Base-by-base conservation (phyloP, 2,797 vertebrate species). In the Chelidonichthys spinosus region DNA sequence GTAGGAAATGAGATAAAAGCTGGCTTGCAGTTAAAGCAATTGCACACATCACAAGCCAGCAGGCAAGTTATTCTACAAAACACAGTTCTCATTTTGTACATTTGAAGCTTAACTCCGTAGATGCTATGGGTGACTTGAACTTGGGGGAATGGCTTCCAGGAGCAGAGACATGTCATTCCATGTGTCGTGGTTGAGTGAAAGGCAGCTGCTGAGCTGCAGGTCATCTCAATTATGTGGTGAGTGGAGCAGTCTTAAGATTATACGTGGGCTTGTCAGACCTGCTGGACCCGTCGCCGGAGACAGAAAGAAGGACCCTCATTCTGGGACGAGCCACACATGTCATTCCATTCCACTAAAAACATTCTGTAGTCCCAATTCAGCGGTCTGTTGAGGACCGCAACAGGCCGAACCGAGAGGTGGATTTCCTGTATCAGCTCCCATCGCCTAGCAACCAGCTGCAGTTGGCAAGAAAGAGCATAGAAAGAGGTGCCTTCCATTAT, bases 1-100 rank as follows among this genome's bases (percentile, higher is more conserved):
- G 56, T 77, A 64, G 54, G 80, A 83, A 83, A 89, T 78, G 73
- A 86, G 82, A 91, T 88, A 79, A 83, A 87, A 81, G 70, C 82
- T 90, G 90, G 80, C 88, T 88, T 84, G 63, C 66, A 72, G 76
- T 89, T 88, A 85, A 92, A 92, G 86, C 88, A 92, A 90, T 86
- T 92, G 90, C 86, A 91, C 87, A 91, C 89, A 86, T 90, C 82
- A 89, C 61, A 82, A 69, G 81, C 33, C 15, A 81, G 64, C 52
- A 8, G 63, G 63, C 59, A 69, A 78, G 76, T 81, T 76, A 78
- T 84, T 89, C 69, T 65, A 60, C 67, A 79, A 83, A 87, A 85
- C 43, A 70, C 35, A 3, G 71, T 74, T 69, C 71, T 82, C 4
- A 11, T 87, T 36, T 85, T 79, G 83, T 72, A 60, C 54, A 69